Percentiles rank a stretch among this genome's conserved stretches.
phyloP scores from a whole-genome alignment of 2,888 invertebrate species.

The Choristoneura rosaceana region DNA sequence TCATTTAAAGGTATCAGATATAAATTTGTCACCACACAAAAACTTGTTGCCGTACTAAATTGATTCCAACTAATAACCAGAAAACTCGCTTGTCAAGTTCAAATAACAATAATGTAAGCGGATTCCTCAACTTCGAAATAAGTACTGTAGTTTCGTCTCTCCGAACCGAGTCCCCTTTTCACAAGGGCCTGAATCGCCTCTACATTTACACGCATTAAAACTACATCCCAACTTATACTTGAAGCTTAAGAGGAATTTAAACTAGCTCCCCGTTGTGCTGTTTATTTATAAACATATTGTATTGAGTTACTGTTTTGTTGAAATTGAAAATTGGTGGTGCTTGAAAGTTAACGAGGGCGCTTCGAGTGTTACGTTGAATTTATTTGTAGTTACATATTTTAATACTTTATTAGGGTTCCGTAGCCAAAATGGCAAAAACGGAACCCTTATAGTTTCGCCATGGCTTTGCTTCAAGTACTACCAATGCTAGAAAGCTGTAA shows the following conservation, averaged over 20 bases:
- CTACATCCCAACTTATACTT: constrained; percentile 39
- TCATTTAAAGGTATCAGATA: too few relatives aligned
- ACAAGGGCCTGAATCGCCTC: constrained; percentile 40
- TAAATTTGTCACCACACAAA: neutral
- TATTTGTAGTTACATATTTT: neutral
- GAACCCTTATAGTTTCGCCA: too few relatives aligned
- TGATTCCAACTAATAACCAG: neutral
- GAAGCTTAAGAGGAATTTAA: constrained; percentile 38
- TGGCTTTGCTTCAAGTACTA: too few relatives aligned
- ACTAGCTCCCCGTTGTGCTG: constrained; percentile 16
- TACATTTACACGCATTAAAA: constrained; percentile 45
- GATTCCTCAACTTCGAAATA: neutral
- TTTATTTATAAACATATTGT: constrained; percentile 30
- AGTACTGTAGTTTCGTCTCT: constrained; percentile 17
- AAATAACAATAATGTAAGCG: constrained; percentile 6
- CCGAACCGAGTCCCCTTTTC: constrained; percentile 32
- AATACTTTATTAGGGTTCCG: too few relatives aligned
- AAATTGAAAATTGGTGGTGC: constrained; percentile 22
- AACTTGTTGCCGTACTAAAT: neutral
- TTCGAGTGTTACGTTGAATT: neutral
- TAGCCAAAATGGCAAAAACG: too few relatives aligned
- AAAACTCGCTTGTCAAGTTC: neutral
- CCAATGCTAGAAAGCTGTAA: too few relatives aligned
- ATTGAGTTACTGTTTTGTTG: constrained; percentile 16
- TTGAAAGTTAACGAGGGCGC: neutral